Evolutionary conservation across 2,888 invertebrate genomes (phyloP).

Genomic region (Dinocampus coccinellae): DNA sequence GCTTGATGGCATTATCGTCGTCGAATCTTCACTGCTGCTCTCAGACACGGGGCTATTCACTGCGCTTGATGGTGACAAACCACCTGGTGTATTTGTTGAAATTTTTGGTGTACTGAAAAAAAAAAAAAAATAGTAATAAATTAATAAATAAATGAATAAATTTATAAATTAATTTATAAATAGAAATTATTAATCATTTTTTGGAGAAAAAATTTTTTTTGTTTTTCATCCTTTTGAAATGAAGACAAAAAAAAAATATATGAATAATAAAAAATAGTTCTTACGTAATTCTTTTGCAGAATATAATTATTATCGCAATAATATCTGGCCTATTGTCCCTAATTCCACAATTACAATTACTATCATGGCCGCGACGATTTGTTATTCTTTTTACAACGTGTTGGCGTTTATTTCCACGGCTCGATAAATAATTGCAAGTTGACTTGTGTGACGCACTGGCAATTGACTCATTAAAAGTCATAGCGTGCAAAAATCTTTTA

Average conservation of each 20-base stretch:
- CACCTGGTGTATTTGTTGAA: background rate
- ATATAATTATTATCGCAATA: background rate
- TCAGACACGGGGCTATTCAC: background rate
- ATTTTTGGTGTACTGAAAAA: background rate
- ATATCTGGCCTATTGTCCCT: background rate
- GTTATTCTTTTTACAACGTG: slow-evolving; percentile 25
- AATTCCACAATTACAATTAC: background rate
- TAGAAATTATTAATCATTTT: too few species aligned
- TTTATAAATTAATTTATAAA: too few species aligned
- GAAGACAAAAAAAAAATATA: too few species aligned
- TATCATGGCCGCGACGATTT: background rate
- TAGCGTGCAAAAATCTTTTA: slow-evolving; percentile 56
- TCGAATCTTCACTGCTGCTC: background rate
- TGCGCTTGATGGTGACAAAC: background rate
- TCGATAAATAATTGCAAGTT: slow-evolving; percentile 23
- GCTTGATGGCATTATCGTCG: background rate
- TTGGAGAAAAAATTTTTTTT: too few species aligned
- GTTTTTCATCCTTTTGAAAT: too few species aligned
- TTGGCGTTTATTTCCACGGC: slow-evolving; percentile 20
- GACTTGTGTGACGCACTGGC: slow-evolving; percentile 3
- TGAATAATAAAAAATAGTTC: background rate
- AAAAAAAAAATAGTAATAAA: too few species aligned
- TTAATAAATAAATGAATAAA: too few species aligned
- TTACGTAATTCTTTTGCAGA: slow-evolving; percentile 14
- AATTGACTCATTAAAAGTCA: slow-evolving; percentile 33